Conservation (phyloP, 2,888 invertebrate genomes). For the Spilarctia lutea region DNA sequence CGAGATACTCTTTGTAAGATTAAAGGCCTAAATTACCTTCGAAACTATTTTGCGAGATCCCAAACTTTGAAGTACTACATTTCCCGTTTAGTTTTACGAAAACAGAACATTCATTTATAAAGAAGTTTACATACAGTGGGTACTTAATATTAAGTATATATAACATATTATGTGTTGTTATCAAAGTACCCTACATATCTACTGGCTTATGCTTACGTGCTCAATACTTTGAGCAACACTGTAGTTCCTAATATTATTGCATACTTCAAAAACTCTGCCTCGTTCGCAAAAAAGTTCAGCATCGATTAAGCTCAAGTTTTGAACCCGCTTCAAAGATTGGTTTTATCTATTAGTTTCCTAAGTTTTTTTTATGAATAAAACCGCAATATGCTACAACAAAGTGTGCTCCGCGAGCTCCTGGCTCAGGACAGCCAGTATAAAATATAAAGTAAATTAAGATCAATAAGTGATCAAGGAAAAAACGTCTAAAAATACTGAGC, state of each 20-base stretch:
- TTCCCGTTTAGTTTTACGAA: neutral
- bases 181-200: neutral
- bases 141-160: neutral
- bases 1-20: slow-evolving; percentile 8
- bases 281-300: too few relatives aligned
- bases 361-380: too few relatives aligned
- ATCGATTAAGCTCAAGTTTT: too few relatives aligned
- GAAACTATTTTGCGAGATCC: neutral
- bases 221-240: too few relatives aligned
- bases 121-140: neutral
- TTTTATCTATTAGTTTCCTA: too few relatives aligned
- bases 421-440: too few relatives aligned
- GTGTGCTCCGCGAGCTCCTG: too few relatives aligned
- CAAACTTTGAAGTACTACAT: neutral
- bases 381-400: too few relatives aligned
- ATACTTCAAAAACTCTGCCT: too few relatives aligned
- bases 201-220: neutral
- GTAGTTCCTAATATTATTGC: too few relatives aligned
- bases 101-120: neutral
- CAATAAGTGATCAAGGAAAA: neutral
- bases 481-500: neutral
- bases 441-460: neutral
- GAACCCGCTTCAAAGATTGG: too few relatives aligned
- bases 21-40: slow-evolving; percentile 5
- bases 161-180: neutral